Evolutionary conservation across 2,113 vertebrate genomes (phyloP).

Genomic region (Pyrgilauda ruficollis): DNA sequence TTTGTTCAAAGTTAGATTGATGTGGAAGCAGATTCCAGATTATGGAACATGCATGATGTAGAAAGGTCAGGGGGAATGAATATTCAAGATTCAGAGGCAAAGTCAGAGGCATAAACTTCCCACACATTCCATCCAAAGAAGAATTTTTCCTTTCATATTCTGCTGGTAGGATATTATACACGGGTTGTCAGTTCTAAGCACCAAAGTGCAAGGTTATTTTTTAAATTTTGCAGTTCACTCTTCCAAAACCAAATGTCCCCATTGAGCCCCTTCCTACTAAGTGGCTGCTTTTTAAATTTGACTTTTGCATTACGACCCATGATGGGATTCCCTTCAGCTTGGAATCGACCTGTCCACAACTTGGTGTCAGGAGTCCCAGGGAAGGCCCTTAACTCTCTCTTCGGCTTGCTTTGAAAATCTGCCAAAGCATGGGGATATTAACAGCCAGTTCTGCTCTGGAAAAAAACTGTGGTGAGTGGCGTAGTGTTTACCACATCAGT

Average conservation of each 20-base stretch:
- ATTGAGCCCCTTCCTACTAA: background rate
- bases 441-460: background rate
- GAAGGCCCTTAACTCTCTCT: background rate
- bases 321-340: background rate
- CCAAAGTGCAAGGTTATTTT: background rate
- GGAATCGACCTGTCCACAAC: background rate
- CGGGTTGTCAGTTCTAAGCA: background rate
- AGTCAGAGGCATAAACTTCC: conserved; percentile 35
- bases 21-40: conserved; percentile 27
- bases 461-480: background rate
- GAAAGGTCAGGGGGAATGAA: conserved; percentile 45
- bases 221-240: background rate
- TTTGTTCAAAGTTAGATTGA: background rate
- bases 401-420: conserved; percentile 20
- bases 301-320: background rate
- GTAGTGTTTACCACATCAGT: background rate
- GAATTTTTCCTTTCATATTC: conserved; percentile 52
- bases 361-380: background rate
- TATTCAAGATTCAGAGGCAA: conserved; percentile 43
- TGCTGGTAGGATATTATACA: background rate
- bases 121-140: conserved; percentile 30
- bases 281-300: background rate
- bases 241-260: background rate
- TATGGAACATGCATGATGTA: background rate
- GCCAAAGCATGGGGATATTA: background rate